Evolutionary conservation across 2,113 vertebrate species (phyloP).

Genomic region (Sclerurus mexicanus): DNA sequence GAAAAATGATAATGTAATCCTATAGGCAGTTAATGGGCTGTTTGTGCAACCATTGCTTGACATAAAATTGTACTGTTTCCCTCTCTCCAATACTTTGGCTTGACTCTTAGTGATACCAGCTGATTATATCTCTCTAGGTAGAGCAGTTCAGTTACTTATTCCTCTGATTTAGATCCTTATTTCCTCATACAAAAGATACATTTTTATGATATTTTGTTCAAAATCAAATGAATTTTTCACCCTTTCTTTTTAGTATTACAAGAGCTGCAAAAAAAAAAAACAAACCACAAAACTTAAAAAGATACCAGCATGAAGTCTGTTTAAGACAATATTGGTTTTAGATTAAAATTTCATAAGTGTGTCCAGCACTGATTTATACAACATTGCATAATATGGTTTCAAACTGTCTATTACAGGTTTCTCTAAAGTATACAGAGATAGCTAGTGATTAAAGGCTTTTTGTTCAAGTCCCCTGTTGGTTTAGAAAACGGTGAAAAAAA

Average conservation of each 20-base stretch:
- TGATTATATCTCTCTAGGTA: background rate
- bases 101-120: background rate
- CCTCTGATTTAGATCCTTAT: background rate
- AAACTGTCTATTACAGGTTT: slow-evolving; percentile 16
- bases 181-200: background rate
- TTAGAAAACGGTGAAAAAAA: background rate
- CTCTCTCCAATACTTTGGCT: background rate
- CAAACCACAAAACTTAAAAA: too few species aligned
- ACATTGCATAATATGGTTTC: slow-evolving; percentile 1
- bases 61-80: background rate
- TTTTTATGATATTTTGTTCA: background rate
- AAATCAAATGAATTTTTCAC: background rate
- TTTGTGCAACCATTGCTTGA: background rate
- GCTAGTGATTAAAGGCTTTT: slow-evolving; percentile 30
- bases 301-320: slow-evolving; percentile 4
- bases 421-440: slow-evolving; percentile 2
- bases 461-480: background rate
- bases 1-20: background rate
- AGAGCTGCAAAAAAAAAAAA: background rate
- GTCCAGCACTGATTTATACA: slow-evolving; percentile 30
- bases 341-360: slow-evolving; percentile 42
- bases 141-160: background rate
- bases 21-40: background rate
- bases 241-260: background rate
- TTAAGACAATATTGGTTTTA: slow-evolving; percentile 44